Percentiles rank a stretch among this genome's conserved stretches.
These are phyloP conservation scores for Acomys russatus DNA, from an alignment of 2,797 vertebrate species.

Conservation along the genomic window DNA sequence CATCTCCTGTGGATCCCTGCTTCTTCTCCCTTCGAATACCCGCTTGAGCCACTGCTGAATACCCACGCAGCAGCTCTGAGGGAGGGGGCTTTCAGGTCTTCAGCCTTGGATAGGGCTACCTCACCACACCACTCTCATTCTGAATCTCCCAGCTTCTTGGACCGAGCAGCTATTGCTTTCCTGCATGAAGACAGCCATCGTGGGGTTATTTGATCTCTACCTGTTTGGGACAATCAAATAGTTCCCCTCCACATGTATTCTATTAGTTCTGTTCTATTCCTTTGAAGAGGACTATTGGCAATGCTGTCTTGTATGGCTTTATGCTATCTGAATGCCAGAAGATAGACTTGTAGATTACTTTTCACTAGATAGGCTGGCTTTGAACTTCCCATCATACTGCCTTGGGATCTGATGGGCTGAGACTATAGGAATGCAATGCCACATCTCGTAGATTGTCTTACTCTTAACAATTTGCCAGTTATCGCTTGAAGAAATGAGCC, in stretches of 20 bases:
- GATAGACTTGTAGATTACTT: slow-evolving; percentile 28
- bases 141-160: not conserved
- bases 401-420: not conserved
- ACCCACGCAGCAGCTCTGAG: not conserved
- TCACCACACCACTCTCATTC: not conserved
- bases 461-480: slow-evolving; percentile 17
- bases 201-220: not conserved
- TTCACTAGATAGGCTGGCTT: not conserved
- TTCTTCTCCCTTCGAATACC: not conserved
- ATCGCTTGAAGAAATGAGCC: slow-evolving; percentile 11
- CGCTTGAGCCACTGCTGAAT: not conserved
- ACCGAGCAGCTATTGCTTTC: not conserved
- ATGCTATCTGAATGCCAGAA: not conserved
- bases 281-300: not conserved
- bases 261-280: not conserved
- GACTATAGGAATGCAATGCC: not conserved
- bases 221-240: not conserved
- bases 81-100: not conserved
- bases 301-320: not conserved
- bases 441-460: slow-evolving; percentile 1
- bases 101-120: no score
- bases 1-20: not conserved
- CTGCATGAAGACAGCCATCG: not conserved
- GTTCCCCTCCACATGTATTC: not conserved
- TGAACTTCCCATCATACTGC: not conserved